phyloP scores from a whole-genome alignment of 2,888 invertebrate species.

The Agrotis clavis region DNA sequence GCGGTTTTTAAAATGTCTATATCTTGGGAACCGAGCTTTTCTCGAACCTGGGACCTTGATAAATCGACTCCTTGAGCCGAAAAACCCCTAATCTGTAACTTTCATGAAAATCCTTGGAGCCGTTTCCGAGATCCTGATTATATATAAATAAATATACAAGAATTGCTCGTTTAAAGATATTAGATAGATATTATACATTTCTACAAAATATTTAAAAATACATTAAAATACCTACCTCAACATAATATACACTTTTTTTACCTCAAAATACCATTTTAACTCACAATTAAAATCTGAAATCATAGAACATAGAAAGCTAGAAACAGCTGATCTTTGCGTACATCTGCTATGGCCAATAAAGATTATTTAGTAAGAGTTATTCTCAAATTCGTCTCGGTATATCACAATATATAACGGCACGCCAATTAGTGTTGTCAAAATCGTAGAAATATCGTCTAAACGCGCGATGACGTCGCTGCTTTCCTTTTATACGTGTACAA shows the following conservation, averaged over 20 bases:
- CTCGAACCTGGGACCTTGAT: too few species aligned
- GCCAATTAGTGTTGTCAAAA: constrained; percentile 65
- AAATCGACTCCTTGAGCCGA: too few species aligned
- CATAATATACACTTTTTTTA: constrained; percentile 26
- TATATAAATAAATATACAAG: too few species aligned
- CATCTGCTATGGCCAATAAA: constrained; percentile 36
- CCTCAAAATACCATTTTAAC: constrained; percentile 11
- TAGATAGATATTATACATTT: too few species aligned
- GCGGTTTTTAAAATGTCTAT: too few species aligned
- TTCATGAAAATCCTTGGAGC: too few species aligned
- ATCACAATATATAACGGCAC: constrained; percentile 54
- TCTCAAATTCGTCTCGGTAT: constrained; percentile 47
- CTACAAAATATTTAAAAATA: not conserved
- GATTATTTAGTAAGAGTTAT: constrained; percentile 55
- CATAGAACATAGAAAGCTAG: constrained; percentile 49
- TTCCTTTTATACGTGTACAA: constrained; percentile 47
- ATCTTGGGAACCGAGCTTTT: too few species aligned
- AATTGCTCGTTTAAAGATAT: too few species aligned
- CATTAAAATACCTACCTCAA: constrained; percentile 6
- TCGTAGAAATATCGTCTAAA: constrained; percentile 58
- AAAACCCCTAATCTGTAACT: too few species aligned
- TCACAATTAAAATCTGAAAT: constrained; percentile 29
- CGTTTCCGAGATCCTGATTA: too few species aligned
- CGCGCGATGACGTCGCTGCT: constrained; percentile 45
- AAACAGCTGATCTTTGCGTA: constrained; percentile 41